phyloP scores from a whole-genome alignment of 2,797 vertebrate genomes.

The Tachyglossus aculeatus region DNA sequence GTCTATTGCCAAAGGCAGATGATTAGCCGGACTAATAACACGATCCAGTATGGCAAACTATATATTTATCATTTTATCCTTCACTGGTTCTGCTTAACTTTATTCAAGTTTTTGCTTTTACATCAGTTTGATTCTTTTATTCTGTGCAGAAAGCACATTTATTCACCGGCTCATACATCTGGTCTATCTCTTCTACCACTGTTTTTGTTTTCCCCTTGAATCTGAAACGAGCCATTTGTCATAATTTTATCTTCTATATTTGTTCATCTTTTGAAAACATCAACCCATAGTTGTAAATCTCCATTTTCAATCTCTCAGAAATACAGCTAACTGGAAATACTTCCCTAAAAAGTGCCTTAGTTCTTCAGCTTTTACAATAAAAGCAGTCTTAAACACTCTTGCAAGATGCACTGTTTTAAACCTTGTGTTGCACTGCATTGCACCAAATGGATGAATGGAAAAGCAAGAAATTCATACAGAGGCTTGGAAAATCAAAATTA shows the following conservation, averaged over 20 bases:
- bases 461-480: fast-evolving
- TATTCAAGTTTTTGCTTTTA: not conserved
- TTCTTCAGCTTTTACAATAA: not conserved
- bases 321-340: not conserved
- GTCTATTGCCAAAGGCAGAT: not conserved
- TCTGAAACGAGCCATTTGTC: not conserved
- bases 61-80: constrained; percentile 24
- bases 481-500: not conserved
- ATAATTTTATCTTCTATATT: not conserved
- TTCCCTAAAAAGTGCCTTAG: not conserved
- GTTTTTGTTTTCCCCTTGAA: not conserved
- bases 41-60: constrained; percentile 3
- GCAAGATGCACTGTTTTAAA: constrained; percentile 18
- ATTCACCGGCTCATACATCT: constrained; percentile 5
- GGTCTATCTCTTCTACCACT: not conserved
- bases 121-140: not conserved
- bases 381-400: not conserved
- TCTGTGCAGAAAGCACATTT: not conserved
- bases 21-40: not conserved
- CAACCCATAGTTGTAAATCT: constrained; percentile 4
- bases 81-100: not conserved
- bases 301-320: not conserved
- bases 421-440: not conserved
- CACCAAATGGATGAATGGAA: not conserved
- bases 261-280: constrained; percentile 34